phyloP scores from a whole-genome alignment of 2,113 vertebrate species.

The Rafetus swinhoei region DNA sequence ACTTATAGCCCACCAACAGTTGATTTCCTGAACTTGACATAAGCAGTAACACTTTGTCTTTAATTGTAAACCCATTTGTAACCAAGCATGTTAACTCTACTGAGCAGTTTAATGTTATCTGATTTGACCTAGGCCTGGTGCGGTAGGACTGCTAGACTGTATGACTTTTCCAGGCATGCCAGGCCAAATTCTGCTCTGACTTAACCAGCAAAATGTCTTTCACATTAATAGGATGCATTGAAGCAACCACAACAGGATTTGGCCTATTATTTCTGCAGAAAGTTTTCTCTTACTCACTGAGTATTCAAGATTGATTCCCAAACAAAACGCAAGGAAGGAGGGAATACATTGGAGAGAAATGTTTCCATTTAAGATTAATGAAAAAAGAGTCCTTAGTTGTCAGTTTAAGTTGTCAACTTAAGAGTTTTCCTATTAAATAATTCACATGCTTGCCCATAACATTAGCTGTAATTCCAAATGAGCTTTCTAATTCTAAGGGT shows the following conservation, averaged over 20 bases:
- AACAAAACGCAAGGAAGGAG: not conserved
- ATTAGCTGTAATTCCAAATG: not conserved
- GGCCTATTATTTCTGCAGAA: not conserved
- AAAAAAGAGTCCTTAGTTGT: not conserved
- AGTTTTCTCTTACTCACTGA: not conserved
- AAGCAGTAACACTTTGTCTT: constrained; percentile 6
- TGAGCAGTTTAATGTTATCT: not conserved
- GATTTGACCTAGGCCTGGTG: not conserved
- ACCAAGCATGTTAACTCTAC: not conserved
- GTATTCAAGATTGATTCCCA: not conserved
- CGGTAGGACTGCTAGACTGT: not conserved
- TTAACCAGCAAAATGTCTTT: not conserved
- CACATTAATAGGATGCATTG: not conserved
- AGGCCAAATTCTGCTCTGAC: not conserved
- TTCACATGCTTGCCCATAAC: not conserved
- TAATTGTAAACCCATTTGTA: not conserved
- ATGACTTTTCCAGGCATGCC: not conserved
- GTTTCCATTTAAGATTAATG: not conserved
- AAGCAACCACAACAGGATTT: not conserved
- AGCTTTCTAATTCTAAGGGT: not conserved
- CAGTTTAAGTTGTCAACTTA: not conserved
- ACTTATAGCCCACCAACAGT: not conserved
- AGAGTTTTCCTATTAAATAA: not conserved
- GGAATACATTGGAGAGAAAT: not conserved
- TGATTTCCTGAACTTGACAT: not conserved